Conservation (phyloP, 2,113 vertebrate genomes). For the Crotalus horridus region DNA sequence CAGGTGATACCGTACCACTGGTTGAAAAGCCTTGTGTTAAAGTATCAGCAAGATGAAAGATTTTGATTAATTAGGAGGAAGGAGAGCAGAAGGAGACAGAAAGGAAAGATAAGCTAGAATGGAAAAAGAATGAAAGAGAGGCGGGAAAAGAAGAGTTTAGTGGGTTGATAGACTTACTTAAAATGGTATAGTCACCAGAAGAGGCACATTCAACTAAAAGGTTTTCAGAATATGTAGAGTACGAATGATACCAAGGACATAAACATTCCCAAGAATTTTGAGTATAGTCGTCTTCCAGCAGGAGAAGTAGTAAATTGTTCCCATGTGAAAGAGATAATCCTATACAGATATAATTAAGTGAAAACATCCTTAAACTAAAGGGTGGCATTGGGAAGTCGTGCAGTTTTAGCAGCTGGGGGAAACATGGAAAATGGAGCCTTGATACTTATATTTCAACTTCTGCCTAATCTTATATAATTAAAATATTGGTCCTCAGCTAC, state of each 20-base stretch:
- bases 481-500: background rate
- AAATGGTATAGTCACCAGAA: background rate
- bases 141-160: background rate
- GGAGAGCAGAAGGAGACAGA: background rate
- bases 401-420: background rate
- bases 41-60: background rate
- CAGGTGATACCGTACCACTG: no score
- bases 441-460: background rate
- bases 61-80: background rate
- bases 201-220: background rate
- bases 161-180: background rate
- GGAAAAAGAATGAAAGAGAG: background rate
- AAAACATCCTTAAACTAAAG: background rate
- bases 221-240: background rate
- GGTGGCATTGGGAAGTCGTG: background rate
- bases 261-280: background rate
- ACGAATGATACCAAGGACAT: background rate
- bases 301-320: background rate
- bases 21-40: no score
- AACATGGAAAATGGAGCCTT: background rate
- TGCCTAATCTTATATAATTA: background rate
- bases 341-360: background rate
- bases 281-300: background rate
- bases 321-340: background rate
- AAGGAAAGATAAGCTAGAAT: background rate